Evolutionary conservation across 2,113 vertebrate genomes (phyloP), one percentile per base, ranked within the genome.

Genomic region (Gobius niger): DNA sequence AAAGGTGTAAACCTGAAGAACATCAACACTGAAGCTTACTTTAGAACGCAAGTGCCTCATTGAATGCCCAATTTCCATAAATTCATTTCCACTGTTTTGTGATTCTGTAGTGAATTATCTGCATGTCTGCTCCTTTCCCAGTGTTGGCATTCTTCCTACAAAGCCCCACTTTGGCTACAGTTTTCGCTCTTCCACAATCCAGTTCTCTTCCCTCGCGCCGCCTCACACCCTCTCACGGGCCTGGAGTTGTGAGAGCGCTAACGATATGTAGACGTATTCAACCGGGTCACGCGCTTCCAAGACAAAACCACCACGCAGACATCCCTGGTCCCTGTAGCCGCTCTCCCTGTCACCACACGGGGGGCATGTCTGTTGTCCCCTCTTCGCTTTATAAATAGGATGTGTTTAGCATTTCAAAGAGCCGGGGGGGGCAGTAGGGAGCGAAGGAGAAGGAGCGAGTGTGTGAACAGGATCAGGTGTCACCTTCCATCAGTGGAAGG

Each of bases 341-440:
- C n/a, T n/a, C n/a, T n/a, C n/a, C n/a, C 60, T 65, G 66, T 66
- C 59, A 42, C 57, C 50, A 70, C 65, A 78, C 62, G 14, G 1
- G 66, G 78, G 73, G 67, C 81, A 81, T 80, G 79, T 76, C 54
- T 71, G 70, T 72, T 81, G 77, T 82, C 80, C 81, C 77, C 63
- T 75, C 67, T 73, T 34, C 24, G 73, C 68, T 80, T 81, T 84
- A 87, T 82, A 84, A 86, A 84, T 87, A 86, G 80, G 49, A 1
- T 19, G 69, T 82, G 70, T 69, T 89, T 83, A 75, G 68, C 83
- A 85, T 89, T 78, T 89, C 83, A 81, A 84, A 85, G 79, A 74
- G 75, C 61, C 46, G 49, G 53, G 24, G 47, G 24, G 7, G 10
- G 65, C 52, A 57, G 13, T 47, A 65, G 52, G 69, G 34, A 67